phyloP scores from a whole-genome alignment of 2,797 vertebrate species.

The Linurgus olivaceus region DNA sequence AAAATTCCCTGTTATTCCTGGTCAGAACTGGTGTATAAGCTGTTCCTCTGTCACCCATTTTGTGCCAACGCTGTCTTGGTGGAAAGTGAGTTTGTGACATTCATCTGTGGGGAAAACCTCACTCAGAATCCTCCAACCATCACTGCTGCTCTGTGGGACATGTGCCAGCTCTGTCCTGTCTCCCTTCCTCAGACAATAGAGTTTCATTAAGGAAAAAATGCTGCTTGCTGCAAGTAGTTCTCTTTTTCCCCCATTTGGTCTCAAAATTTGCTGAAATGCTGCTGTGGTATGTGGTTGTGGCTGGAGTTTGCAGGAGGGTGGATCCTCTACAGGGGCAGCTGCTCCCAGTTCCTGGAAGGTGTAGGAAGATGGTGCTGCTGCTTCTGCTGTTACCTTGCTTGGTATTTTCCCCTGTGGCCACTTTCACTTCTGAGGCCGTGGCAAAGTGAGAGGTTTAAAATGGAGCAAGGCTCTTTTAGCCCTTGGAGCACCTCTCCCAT shows the following conservation, averaged over 20 bases:
- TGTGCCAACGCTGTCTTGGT: background rate
- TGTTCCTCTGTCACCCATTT: background rate
- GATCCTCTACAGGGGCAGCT: background rate
- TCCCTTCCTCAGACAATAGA: background rate
- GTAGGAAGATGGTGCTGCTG: background rate
- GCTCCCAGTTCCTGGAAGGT: background rate
- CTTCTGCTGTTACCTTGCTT: background rate
- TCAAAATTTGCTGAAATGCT: background rate
- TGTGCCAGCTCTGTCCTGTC: background rate
- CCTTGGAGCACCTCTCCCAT: background rate
- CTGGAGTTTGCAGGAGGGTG: background rate
- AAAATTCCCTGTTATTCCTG: background rate
- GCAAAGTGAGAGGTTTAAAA: background rate
- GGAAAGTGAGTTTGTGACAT: background rate
- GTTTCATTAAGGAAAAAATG: background rate
- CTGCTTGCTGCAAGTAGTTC: background rate
- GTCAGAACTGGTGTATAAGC: background rate
- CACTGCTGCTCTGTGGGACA: accelerated
- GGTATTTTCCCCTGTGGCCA: background rate
- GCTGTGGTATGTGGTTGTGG: background rate
- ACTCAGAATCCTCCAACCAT: background rate
- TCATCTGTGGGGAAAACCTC: background rate
- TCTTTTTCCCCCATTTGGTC: background rate
- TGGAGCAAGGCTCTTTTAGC: background rate
- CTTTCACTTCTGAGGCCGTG: background rate